Evolutionary conservation across 2,888 invertebrate genomes (phyloP).

Genomic region (Ectemnius cavifrons): DNA sequence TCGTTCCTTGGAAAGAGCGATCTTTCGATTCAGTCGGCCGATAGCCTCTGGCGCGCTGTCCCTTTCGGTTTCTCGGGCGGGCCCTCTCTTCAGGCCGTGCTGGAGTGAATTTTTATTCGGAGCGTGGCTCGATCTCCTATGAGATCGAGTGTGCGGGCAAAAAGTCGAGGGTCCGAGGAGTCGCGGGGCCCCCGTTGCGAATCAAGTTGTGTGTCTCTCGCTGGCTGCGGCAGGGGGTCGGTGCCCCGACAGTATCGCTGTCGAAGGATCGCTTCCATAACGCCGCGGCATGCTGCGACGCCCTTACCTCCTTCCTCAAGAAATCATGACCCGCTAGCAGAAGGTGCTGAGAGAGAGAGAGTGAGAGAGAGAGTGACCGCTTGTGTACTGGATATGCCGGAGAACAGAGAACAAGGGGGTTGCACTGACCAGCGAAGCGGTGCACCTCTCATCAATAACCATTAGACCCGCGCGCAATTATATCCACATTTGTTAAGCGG

Average conservation of each 20-base stretch:
- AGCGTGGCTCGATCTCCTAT: slow-evolving; percentile 44
- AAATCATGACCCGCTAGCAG: slow-evolving; percentile 41
- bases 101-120: slow-evolving; percentile 51
- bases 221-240: slow-evolving; percentile 68
- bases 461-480: slow-evolving; percentile 74
- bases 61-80: slow-evolving; percentile 54
- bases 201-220: slow-evolving; percentile 67
- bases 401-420: not conserved
- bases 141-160: slow-evolving; percentile 48
- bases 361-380: slow-evolving; percentile 15
- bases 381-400: slow-evolving; percentile 2
- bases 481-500: slow-evolving; percentile 70
- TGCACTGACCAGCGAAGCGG: slow-evolving; percentile 25
- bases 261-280: slow-evolving; percentile 67
- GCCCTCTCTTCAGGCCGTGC: slow-evolving; percentile 1
- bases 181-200: slow-evolving; percentile 60
- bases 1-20: not conserved
- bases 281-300: slow-evolving; percentile 51
- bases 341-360: slow-evolving; percentile 26
- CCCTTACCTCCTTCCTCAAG: slow-evolving; percentile 34
- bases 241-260: slow-evolving; percentile 68
- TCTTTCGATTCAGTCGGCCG: slow-evolving; percentile 41
- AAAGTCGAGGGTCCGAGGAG: slow-evolving; percentile 39
- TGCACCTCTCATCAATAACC: slow-evolving; percentile 73
- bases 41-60: slow-evolving; percentile 45